Evolutionary conservation across 2,888 invertebrate species (phyloP), one percentile per base, ranked within the genome.

Genomic region (Eilema griseolum): DNA sequence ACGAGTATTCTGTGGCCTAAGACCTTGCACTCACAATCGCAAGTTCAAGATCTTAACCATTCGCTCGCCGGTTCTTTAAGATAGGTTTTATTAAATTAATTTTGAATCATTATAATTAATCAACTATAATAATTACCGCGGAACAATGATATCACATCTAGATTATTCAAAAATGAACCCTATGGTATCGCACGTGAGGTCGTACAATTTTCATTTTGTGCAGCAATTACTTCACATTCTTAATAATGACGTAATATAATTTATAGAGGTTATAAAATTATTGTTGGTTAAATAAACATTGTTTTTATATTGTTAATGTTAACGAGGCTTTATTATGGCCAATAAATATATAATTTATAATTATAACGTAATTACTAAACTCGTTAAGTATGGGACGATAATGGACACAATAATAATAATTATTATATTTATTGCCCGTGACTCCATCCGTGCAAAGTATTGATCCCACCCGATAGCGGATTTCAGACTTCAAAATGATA

Each of bases 191-290:
- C 24, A 26, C 46, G 14, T 26, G 12, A 24, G 24, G 52, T 52
- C 46, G 11, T 12, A n/a, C n/a, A n/a, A n/a, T n/a, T n/a, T 46
- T 28, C 46, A 52, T 52, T n/a, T 1, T 7, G 28, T 52, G 46
- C 46, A 52, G 26, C 46, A 46, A 63, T 28, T n/a, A 28, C 46
- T 33, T 28, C 3, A 28, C 5, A 33, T 4, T 33, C 3, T 8
- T 33, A 33, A 33, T 46, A 46, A 64, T 52, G 31, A 14, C 4
- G 12, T n/a, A 52, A 26, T 31, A 52, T 64, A 64, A 20, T 64
- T 64, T 64, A 64, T n/a, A 28, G n/a, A 28, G 46, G 64, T 52
- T 28, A 31, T 64, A 52, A 64, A 64, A 52, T 26, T 52, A n/a
- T 28, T 28, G 12, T 52, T 20, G 1, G 12, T 28, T n/a, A 26